Percentiles rank a stretch among this genome's conserved stretches.
These are phyloP conservation scores for Sarcophilus harrisii DNA, from an alignment of 2,797 vertebrate species.

Conservation along the genomic window DNA sequence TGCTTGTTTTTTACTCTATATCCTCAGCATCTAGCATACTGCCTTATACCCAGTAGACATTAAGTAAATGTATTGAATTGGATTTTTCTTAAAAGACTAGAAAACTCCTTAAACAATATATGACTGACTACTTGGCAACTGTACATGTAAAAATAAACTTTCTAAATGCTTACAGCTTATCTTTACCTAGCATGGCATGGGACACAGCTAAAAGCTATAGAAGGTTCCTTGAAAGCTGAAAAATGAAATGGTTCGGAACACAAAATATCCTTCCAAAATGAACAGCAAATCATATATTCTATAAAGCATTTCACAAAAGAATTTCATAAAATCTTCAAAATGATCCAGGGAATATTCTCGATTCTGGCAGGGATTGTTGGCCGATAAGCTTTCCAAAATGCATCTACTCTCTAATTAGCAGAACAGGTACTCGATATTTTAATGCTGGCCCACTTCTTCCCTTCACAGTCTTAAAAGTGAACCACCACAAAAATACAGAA, in stretches of 20 bases:
- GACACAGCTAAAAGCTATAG: neutral
- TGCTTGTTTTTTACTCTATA: neutral
- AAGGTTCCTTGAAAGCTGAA: neutral
- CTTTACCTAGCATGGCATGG: neutral
- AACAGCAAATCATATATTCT: neutral
- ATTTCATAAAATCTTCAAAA: neutral
- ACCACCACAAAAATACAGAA: neutral
- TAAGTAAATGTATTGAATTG: neutral
- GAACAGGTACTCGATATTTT: neutral
- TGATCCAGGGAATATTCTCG: neutral
- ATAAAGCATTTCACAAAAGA: neutral
- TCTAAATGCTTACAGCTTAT: neutral
- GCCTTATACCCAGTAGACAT: neutral
- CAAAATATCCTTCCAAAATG: constrained; percentile 28
- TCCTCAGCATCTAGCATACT: neutral
- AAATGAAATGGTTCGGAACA: neutral
- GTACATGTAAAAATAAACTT: neutral
- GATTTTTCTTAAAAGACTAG: neutral
- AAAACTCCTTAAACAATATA: neutral
- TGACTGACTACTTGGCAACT: neutral
- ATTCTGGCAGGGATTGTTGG: neutral
- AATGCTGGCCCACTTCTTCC: neutral
- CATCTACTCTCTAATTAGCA: neutral
- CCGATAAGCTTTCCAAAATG: neutral
- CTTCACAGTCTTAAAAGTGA: neutral